Evolutionary conservation across 2,113 vertebrate genomes (phyloP), one percentile per base, ranked within the genome.

Genomic region (Orcinus orca): DNA sequence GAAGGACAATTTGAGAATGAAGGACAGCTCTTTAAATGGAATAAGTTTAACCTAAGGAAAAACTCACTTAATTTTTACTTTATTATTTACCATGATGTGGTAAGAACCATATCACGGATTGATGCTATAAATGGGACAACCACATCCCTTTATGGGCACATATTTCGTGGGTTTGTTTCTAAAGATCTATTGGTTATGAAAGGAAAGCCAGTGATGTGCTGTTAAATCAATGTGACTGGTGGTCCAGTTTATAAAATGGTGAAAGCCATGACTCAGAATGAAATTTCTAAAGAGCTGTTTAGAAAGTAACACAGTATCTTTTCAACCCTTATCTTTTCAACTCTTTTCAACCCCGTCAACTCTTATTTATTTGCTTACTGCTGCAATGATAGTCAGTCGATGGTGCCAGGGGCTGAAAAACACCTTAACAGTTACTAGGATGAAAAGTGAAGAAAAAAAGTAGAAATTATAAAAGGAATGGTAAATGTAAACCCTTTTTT

Each of bases 361-460:
- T 44, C 71, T 97, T 94, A 55, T 76, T 81, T 95, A 55, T 76
- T 81, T 95, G 38, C 62, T 95, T 90, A 53, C 65, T 81, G 41
- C n/a, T 55, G 29, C 86, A 50, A 62, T 83, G 85, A 74, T 41
- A 89, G 23, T 76, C 53, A 65, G 21, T 82, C 85, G 60, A 95
- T 55, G 5, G 31, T 94, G 53, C 23, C 44, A 95, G 91, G n/a
- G 79, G 0, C 1, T 38, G 65, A 83, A 76, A 50, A 71, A 44
- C 38, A 91, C 50, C 21, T 62, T 92, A 97, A 96, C 5, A 73
- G 62, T 90, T 96, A 73, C 10, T 77, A 47, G 3, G 26, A 29
- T 94, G 31, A 83, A 96, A 83, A 74, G 80, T 95, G 47, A 60
- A 87, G 20, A 25, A 36, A 62, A 33, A 93, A 88, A 47, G 25